A percentile compares a stretch with the other conserved stretches of the same genome.
Evolutionary conservation across 2,113 vertebrate genomes (phyloP).

Genomic region (Recurvirostra avosetta): DNA sequence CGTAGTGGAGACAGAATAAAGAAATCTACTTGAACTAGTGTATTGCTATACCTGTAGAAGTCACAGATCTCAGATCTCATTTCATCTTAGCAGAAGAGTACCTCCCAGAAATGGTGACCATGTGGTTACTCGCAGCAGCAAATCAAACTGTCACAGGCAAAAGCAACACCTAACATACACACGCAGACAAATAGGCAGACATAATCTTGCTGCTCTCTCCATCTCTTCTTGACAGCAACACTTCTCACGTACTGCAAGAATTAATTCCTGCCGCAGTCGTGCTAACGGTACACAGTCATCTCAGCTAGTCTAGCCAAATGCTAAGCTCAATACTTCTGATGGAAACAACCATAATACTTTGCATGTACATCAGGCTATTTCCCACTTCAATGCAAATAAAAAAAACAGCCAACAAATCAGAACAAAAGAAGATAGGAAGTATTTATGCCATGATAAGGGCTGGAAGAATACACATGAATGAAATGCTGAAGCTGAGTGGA

Average conservation of each 20-base stretch:
- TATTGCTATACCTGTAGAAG: neutral
- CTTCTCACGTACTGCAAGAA: neutral
- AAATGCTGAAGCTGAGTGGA: neutral
- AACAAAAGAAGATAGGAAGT: neutral
- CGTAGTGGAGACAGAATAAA: neutral
- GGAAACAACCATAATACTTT: neutral
- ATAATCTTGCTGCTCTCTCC: neutral
- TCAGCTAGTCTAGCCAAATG: neutral
- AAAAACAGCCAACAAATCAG: neutral
- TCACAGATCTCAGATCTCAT: neutral
- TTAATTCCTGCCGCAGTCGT: neutral
- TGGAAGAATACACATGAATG: neutral
- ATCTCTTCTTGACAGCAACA: neutral
- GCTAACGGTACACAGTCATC: neutral
- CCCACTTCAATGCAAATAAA: neutral
- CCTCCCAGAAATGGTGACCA: accelerated
- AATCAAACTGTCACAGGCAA: neutral
- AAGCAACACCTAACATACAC: neutral
- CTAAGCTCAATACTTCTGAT: neutral
- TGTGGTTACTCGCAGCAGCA: neutral
- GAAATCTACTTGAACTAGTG: neutral
- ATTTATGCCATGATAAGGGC: neutral
- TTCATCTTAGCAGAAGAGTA: neutral
- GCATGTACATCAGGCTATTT: neutral
- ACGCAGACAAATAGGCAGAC: neutral